A percentile compares a stretch with the other conserved stretches of the same genome.
Evolutionary conservation across 2,797 vertebrate species (phyloP).

Genomic region (Sparus aurata): DNA sequence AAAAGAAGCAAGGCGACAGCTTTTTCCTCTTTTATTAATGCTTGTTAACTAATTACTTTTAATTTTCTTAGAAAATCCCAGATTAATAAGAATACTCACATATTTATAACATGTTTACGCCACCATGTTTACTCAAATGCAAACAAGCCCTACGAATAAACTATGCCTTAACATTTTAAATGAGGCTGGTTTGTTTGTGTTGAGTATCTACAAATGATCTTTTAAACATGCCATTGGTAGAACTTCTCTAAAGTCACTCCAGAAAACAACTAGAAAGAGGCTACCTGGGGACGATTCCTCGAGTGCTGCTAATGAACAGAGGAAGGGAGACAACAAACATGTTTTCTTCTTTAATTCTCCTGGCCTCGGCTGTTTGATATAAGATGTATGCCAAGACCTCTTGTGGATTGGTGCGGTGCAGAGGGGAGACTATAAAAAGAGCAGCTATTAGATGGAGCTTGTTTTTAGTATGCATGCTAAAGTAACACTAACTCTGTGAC

Average conservation of each 20-base stretch:
- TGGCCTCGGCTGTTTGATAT: constrained; percentile 78
- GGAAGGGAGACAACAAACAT: constrained; percentile 77
- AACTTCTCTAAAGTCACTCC: constrained; percentile 79
- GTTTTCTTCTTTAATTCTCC: constrained; percentile 79
- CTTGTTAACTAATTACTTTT: constrained; percentile 80
- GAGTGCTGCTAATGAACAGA: constrained; percentile 80
- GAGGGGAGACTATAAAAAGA: constrained; percentile 67
- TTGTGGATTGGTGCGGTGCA: constrained; percentile 66
- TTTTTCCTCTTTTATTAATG: constrained; percentile 79
- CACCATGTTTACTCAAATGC: constrained; percentile 74
- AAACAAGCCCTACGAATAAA: constrained; percentile 78
- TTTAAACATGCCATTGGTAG: constrained; percentile 80
- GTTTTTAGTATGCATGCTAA: constrained; percentile 57
- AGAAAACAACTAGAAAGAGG: constrained; percentile 72
- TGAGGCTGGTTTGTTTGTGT: constrained; percentile 79
- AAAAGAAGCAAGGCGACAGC: constrained; percentile 65
- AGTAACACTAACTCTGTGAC: constrained; percentile 47
- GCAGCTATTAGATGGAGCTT: constrained; percentile 46
- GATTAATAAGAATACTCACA: constrained; percentile 76
- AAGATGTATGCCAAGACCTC: constrained; percentile 65
- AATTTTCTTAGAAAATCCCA: constrained; percentile 73
- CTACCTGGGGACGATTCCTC: constrained; percentile 79
- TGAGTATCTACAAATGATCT: constrained; percentile 85
- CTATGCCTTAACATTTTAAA: constrained; percentile 79
- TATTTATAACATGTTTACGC: constrained; percentile 81